phyloP scores from a whole-genome alignment of 2,113 vertebrate species.

The Campylorhamphus procurvoides region DNA sequence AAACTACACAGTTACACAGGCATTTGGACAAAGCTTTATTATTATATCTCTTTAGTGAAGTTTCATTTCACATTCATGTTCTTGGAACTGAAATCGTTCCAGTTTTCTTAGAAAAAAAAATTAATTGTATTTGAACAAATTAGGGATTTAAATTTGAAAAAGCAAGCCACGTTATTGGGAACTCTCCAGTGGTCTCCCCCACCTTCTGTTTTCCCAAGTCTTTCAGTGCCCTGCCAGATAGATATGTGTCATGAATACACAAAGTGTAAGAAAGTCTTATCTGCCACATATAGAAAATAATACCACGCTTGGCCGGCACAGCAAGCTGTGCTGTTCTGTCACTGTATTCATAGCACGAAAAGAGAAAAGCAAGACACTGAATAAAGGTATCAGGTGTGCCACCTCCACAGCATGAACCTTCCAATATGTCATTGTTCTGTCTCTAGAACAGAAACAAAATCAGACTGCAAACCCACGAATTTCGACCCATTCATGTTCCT shows the following conservation, averaged over 20 bases:
- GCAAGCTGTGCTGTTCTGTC: neutral
- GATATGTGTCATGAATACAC: neutral
- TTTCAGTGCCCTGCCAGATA: neutral
- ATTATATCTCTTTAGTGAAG: neutral
- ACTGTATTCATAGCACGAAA: neutral
- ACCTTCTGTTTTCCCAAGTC: neutral
- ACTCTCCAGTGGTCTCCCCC: neutral
- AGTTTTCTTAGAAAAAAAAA: neutral
- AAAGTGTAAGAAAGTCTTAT: neutral
- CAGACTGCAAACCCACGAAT: neutral
- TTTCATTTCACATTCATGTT: neutral
- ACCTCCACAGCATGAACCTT: neutral
- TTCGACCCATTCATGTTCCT: neutral
- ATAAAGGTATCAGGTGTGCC: neutral
- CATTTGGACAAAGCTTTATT: neutral
- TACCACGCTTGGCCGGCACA: rapidly evolving
- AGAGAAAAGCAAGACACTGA: neutral
- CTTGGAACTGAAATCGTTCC: neutral
- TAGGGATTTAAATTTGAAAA: neutral
- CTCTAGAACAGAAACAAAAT: neutral
- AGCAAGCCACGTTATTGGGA: neutral
- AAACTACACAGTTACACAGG: neutral
- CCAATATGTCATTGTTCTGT: neutral
- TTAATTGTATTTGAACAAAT: neutral
- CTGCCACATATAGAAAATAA: neutral